Conservation (phyloP, 2,888 invertebrate species). For the Melikaiella ostensackeni region DNA sequence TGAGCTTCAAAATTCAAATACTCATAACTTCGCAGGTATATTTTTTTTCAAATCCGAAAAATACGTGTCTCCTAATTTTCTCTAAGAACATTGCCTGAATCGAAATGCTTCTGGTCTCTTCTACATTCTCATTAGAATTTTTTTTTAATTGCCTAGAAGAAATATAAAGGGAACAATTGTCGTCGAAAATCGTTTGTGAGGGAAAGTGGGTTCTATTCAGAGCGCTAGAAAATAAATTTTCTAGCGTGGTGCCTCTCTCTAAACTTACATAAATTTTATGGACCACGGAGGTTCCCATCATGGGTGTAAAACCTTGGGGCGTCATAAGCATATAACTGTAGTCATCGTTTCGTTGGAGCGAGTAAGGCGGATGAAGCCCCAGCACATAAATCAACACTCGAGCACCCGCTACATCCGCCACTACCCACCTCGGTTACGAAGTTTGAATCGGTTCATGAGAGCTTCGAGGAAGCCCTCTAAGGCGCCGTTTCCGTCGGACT, state of each 20-base stretch:
- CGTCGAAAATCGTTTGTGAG: background rate
- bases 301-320: constrained; percentile 5
- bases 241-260: background rate
- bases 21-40: too few relatives aligned
- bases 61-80: too few relatives aligned
- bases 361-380: constrained; percentile 29
- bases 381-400: constrained; percentile 32
- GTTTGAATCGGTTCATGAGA: constrained; percentile 32
- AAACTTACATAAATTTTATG: constrained; percentile 32
- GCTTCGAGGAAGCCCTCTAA: constrained; percentile 48
- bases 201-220: constrained; percentile 11
- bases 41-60: too few relatives aligned
- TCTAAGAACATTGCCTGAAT: too few relatives aligned
- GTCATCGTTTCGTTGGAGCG: constrained; percentile 11
- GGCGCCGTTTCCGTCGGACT: constrained; percentile 52
- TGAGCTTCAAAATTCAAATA: too few relatives aligned
- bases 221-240: constrained; percentile 11
- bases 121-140: too few relatives aligned
- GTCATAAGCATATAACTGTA: constrained; percentile 13
- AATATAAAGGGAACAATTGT: too few relatives aligned
- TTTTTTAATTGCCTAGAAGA: too few relatives aligned
- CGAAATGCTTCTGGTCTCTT: too few relatives aligned
- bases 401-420: constrained; percentile 30
- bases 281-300: constrained; percentile 10
- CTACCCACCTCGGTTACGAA: constrained; percentile 33